Base-by-base conservation (phyloP, 2,888 invertebrate genomes). In the Spodoptera picta region DNA sequence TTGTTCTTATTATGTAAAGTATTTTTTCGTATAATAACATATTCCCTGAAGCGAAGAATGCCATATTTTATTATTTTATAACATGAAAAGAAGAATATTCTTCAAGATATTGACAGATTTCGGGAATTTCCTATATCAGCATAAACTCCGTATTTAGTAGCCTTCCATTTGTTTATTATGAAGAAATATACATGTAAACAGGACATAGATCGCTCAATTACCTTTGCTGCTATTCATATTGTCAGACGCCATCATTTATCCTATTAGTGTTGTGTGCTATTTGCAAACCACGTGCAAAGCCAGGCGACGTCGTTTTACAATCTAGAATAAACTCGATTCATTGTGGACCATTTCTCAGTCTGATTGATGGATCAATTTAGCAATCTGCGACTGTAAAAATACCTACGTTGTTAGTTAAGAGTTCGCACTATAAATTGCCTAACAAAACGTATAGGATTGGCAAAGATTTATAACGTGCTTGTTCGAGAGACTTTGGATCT, bases 331-430 rank as follows among this genome's bases (percentile, higher is more conserved):
- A 65, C 45, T 65, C 48, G 44, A 60, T 70, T 75, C 71, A 70
- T 65, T 75, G 65, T 65, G 42, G 50, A 59, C 71, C 56, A 61
- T 73, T 73, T 75, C 60, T 65, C 60, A 58, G 60, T 4, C 58
- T 73, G 75, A 73, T 70, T 55, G 75, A 73, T 56, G 47, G 73
- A 71, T 75, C 65, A 73, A 73, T 73, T 73, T 73, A 75, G 49
- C 75, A 73, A 73, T 73, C 73, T 75, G 53, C 19, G 66, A 65
- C 71, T 73, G 59, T 75, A 65, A 75, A 50, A 70, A 65, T 65
- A 70, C 23, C 43, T 46, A 56, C 52, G 50, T 65, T 59, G 60
- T 65, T 51, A 42, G 66, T 48, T 36, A 11, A 49, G 12, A 60
- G 47, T 58, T 69, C 44, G 51, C 57, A 31, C 57, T 52, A 64